phyloP scores from a whole-genome alignment of 2,113 vertebrate species.

The Monopterus albus region DNA sequence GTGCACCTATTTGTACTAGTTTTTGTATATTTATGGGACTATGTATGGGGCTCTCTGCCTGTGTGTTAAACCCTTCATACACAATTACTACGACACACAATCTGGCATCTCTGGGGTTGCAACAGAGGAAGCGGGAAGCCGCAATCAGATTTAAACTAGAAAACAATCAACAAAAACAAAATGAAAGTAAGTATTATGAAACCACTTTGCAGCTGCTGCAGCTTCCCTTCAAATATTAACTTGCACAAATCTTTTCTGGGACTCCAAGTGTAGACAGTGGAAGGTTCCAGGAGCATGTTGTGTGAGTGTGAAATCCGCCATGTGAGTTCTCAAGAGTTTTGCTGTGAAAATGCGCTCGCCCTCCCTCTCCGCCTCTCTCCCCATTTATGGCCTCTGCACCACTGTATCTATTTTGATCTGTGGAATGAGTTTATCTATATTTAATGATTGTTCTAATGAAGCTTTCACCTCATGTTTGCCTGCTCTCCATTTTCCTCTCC shows the following conservation, averaged over 20 bases:
- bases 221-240: conserved; percentile 35
- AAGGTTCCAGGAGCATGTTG: conserved; percentile 4
- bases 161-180: conserved; percentile 26
- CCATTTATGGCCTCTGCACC: conserved; percentile 24
- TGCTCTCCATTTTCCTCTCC: conserved; percentile 27
- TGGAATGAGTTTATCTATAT: conserved; percentile 64
- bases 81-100: background rate
- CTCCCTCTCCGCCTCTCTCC: too few species aligned
- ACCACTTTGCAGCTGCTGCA: conserved; percentile 19
- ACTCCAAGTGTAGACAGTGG: background rate
- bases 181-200: conserved; percentile 29
- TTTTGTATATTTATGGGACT: background rate
- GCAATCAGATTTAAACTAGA: conserved; percentile 6
- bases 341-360: background rate
- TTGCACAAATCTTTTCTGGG: conserved; percentile 26
- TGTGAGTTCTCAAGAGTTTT: conserved; percentile 24
- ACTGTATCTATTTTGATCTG: conserved; percentile 60
- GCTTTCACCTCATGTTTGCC: conserved; percentile 44
- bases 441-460: conserved; percentile 65
- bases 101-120: background rate
- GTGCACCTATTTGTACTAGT: background rate
- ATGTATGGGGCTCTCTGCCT: background rate
- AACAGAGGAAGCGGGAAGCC: background rate
- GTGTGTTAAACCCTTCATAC: background rate
- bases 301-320: background rate